A percentile compares a stretch with the other conserved stretches of the same genome.
phyloP scores from a whole-genome alignment of 2,113 vertebrate species.

The Odobenus rosmarus region DNA sequence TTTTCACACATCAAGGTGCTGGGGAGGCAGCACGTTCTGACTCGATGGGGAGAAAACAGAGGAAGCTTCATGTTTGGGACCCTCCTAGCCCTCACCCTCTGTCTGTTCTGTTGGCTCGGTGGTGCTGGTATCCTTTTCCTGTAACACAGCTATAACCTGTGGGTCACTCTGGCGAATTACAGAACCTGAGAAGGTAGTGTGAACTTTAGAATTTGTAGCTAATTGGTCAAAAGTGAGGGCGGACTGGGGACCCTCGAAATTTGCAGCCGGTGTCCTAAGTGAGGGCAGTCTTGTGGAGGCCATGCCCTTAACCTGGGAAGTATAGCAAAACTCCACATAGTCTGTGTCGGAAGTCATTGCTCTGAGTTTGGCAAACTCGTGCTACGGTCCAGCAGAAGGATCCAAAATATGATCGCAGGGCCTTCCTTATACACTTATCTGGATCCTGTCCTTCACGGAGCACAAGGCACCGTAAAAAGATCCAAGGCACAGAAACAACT shows the following conservation, averaged over 20 bases:
- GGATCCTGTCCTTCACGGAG: neutral
- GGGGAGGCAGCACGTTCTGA: neutral
- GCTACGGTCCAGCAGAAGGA: neutral
- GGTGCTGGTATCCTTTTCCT: neutral
- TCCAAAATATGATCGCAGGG: neutral
- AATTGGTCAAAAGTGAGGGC: neutral
- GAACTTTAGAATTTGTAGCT: neutral
- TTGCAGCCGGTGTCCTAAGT: neutral
- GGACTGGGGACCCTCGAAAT: neutral
- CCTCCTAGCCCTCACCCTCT: neutral
- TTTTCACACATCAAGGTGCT: neutral
- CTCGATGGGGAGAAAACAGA: neutral
- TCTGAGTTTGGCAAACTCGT: neutral
- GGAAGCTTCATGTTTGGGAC: neutral
- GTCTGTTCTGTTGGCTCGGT: neutral
- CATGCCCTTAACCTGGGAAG: neutral
- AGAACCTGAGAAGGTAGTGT: neutral
- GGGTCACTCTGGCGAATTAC: neutral
- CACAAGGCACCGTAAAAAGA: rapidly evolving
- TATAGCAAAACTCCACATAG: rapidly evolving
- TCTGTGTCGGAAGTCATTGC: neutral
- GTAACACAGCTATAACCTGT: neutral
- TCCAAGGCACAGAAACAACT: neutral
- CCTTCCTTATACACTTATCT: neutral
- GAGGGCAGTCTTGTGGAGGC: neutral